These are phyloP conservation scores for Motacilla tschutschensis DNA, from an alignment of 2,113 vertebrate genomes.

Conservation along the genomic window DNA sequence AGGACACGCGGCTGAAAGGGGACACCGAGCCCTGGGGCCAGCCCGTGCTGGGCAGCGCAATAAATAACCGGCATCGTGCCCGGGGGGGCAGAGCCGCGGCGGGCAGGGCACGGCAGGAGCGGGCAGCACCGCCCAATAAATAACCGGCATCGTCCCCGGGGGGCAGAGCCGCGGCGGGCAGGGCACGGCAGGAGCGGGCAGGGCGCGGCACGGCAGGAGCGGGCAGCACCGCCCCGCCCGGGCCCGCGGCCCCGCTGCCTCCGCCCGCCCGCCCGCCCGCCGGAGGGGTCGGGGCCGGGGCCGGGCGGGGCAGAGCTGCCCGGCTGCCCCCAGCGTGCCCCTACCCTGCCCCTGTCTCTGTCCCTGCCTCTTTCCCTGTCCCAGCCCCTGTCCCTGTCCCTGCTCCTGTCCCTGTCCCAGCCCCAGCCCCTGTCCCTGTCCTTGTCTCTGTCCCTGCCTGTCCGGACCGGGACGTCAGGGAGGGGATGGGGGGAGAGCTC, in stretches of 20 bases:
- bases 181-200: no score
- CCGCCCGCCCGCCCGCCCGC: background rate
- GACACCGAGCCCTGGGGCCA: background rate
- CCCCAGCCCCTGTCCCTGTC: background rate
- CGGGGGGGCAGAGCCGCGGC: background rate
- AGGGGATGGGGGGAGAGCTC: accelerated
- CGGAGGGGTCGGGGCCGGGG: background rate
- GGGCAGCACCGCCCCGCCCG: background rate
- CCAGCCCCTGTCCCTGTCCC: background rate
- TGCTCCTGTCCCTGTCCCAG: background rate
- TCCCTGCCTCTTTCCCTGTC: background rate
- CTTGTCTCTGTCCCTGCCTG: background rate
- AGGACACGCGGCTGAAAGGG: slow-evolving; percentile 2
- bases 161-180: no score
- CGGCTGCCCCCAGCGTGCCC: background rate
- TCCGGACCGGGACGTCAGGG: background rate
- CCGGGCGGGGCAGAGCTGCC: background rate
- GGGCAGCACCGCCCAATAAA: background rate
- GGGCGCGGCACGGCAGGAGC: no score
- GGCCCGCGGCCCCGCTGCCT: no score
- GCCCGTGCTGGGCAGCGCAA: background rate
- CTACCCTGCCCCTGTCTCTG: background rate
- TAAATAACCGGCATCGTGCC: background rate
- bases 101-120: background rate
- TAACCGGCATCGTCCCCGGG: no score